Base-by-base conservation (phyloP, 2,888 invertebrate species). In the Watsonalla cultraria region DNA sequence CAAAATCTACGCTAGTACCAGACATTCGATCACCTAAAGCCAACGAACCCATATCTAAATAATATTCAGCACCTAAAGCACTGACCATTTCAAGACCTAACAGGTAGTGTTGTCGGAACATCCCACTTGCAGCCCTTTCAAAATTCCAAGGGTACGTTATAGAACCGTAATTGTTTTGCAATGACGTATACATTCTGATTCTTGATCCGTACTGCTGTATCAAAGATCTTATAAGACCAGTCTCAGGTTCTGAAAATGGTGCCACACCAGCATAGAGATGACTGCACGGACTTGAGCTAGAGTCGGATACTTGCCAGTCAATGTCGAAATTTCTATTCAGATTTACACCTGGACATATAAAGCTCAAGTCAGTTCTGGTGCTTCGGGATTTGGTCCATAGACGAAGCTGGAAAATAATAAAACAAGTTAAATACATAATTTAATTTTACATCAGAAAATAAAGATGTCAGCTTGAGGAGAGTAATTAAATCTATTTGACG, bases 261-360 rank as follows among this genome's bases (percentile, higher is more conserved):
- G 70, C 67, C 0, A 81, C 72, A 0, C 96, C 96, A 11, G 92
- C 92, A 73, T 89, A 96, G 0, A 91, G 89, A 4, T 94, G 93
- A 7, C 87, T 82, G 74, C 96, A 96, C 6, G 92, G 92, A 52
- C 91, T 87, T 0, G 76, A 77, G 54, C 92, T 93, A 5, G 93
- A 90, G 51, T 92, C 94, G 52, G 80, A 91, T 78, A 82, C 85
- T 78, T 90, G 92, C 95, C 96, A 96, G 58, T 93, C 92, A 56
- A 92, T 92, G 52, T 92, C 94, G 64, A 95, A 96, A 76, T 96
- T 96, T 5, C 96, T 86, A 73, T 96, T 96, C 5, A 93, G 92
- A 77, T 96, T 96, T 0, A 93, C 93, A 0, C 96, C 96, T 0
- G 84, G 82, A 63, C 96, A 96, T 0, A 77, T 68, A 0, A 76